These are phyloP conservation scores for Elysia crispata DNA, from an alignment of 2,888 invertebrate genomes.

Conservation along the genomic window DNA sequence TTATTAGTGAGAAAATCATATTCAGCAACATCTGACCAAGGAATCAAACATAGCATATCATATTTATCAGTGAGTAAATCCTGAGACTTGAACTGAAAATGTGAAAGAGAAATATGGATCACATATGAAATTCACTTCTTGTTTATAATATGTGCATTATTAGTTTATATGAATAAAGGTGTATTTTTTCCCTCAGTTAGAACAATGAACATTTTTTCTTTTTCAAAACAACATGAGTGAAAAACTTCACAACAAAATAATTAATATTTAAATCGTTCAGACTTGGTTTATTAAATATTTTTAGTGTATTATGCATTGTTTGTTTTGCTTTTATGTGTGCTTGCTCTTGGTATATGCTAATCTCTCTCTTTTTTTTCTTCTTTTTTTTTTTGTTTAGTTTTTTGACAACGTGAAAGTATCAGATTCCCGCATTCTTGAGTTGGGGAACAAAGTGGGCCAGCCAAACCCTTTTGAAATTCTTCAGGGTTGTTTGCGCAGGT, in stretches of 20 bases:
- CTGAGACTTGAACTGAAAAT: not conserved
- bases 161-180: too few relatives aligned
- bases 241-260: too few relatives aligned
- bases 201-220: too few relatives aligned
- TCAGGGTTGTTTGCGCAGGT: conserved; percentile 90
- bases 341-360: not conserved
- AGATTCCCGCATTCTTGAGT: conserved; percentile 95
- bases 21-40: conserved; percentile 77
- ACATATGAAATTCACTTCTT: too few relatives aligned
- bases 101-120: too few relatives aligned
- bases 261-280: too few relatives aligned
- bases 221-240: too few relatives aligned
- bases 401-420: conserved; percentile 92
- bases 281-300: too few relatives aligned
- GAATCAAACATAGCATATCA: conserved; percentile 62
- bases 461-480: conserved; percentile 96
- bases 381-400: conserved; percentile 64
- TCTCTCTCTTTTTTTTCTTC: not conserved
- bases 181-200: too few relatives aligned
- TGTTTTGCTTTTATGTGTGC: not conserved
- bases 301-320: too few relatives aligned
- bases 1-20: conserved; percentile 67
- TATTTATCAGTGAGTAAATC: conserved; percentile 60
- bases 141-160: too few relatives aligned
- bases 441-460: conserved; percentile 97